Evolutionary conservation across 2,113 vertebrate genomes (phyloP).

Genomic region (Pyrgilauda ruficollis): DNA sequence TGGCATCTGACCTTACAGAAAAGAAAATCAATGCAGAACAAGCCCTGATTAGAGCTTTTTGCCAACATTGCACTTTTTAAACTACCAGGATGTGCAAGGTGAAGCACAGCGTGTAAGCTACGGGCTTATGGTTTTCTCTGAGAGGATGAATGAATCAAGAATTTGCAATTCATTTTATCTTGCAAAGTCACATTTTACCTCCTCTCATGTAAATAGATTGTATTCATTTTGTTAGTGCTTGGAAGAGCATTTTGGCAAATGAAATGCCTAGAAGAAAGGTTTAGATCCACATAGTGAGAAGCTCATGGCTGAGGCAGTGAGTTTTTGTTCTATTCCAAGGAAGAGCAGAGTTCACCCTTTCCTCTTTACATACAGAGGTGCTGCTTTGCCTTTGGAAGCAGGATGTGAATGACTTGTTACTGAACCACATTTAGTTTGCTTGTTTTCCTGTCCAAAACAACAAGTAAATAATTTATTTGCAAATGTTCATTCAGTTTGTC

Average conservation of each 20-base stretch:
- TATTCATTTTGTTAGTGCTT: background rate
- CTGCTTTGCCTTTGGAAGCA: background rate
- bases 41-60: constrained; percentile 1
- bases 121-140: background rate
- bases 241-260: background rate
- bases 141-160: background rate
- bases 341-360: background rate
- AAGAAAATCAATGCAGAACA: constrained; percentile 17
- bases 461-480: background rate
- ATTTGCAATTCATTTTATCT: background rate
- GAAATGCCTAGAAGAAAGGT: background rate
- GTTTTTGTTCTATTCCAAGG: background rate
- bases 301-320: background rate
- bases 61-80: background rate
- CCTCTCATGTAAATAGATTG: background rate
- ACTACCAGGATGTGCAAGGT: background rate
- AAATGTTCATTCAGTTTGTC: background rate
- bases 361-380: background rate
- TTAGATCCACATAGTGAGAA: background rate
- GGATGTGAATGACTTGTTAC: background rate
- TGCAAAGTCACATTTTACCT: background rate
- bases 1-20: background rate
- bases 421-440: background rate
- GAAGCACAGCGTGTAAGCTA: background rate
- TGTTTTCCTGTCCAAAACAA: background rate